Evolutionary conservation across 2,888 invertebrate species (phyloP).

Genomic region (Epinotia bilunana): DNA sequence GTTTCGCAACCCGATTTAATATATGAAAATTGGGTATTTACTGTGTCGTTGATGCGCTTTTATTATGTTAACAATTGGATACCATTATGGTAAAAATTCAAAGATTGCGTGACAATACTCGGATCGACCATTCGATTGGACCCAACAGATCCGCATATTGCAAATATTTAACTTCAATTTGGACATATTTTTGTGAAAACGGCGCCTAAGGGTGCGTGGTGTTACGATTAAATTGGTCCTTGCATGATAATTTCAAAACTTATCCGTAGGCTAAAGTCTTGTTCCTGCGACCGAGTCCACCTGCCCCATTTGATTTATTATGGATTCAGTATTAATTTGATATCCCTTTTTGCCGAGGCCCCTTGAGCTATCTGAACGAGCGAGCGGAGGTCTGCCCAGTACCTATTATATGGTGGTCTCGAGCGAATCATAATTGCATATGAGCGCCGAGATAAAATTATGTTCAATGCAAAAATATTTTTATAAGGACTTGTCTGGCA

Average conservation of each 20-base stretch:
- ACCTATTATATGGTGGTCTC: conserved; percentile 80
- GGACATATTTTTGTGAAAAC: conserved; percentile 45
- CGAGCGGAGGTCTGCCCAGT: conserved; percentile 69
- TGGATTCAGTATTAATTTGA: conserved; percentile 85
- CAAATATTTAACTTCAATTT: conserved; percentile 62
- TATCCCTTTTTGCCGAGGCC: conserved; percentile 82
- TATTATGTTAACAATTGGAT: conserved; percentile 25
- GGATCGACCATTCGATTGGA: conserved; percentile 54
- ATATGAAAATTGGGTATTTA: conserved; percentile 26
- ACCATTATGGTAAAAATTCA: conserved; percentile 34
- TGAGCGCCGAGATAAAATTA: conserved; percentile 74
- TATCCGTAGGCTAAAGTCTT: conserved; percentile 79
- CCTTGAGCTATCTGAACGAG: conserved; percentile 80
- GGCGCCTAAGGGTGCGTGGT: conserved; percentile 30
- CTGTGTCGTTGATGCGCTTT: conserved; percentile 23
- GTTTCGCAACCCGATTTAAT: conserved; percentile 17
- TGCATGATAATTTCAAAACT: conserved; percentile 78
- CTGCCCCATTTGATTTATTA: conserved; percentile 84
- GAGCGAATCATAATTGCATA: conserved; percentile 82
- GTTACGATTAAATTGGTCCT: conserved; percentile 57
- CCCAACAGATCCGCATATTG: conserved; percentile 61
- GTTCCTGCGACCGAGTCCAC: conserved; percentile 77
- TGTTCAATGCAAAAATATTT: conserved; percentile 66
- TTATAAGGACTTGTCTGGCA: conserved; percentile 40
- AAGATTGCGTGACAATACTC: conserved; percentile 58